phyloP scores from a whole-genome alignment of 1,140 invertebrate species.

The Cotesia vestalis region DNA sequence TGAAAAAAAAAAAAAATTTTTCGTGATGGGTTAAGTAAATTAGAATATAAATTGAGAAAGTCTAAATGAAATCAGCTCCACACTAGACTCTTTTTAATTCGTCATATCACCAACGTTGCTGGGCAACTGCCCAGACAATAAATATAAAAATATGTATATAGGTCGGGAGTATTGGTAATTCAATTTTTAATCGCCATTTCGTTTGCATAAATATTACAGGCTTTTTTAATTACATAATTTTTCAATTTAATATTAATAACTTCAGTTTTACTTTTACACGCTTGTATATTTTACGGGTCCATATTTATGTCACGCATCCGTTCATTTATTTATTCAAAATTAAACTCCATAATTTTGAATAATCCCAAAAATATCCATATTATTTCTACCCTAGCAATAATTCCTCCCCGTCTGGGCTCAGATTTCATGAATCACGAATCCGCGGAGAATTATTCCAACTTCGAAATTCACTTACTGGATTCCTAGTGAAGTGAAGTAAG shows the following conservation, averaged over 20 bases:
- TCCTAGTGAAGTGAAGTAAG: too few species aligned
- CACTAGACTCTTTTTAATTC: conserved; percentile 9
- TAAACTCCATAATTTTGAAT: too few species aligned
- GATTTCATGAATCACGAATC: too few species aligned
- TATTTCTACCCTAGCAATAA: too few species aligned
- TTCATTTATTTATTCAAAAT: too few species aligned
- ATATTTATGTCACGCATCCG: not conserved
- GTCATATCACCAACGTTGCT: not conserved
- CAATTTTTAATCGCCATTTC: conserved; percentile 41
- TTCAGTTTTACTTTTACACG: conserved; percentile 15
- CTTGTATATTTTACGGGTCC: not conserved
- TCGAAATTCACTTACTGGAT: too few species aligned
- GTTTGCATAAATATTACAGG: conserved; percentile 41
- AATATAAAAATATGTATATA: not conserved
- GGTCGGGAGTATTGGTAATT: conserved; percentile 39
- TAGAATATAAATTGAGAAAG: conserved; percentile 49
- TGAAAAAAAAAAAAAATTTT: not conserved
- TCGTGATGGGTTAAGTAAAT: conserved; percentile 42
- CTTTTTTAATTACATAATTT: conserved; percentile 20
- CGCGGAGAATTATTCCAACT: too few species aligned
- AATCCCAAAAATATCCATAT: too few species aligned
- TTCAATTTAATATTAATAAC: conserved; percentile 10
- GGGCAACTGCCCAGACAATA: too few species aligned
- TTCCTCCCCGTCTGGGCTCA: too few species aligned
- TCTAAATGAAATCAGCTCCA: conserved; percentile 37